Conservation (phyloP, 2,797 vertebrate species). For the Danio tinwini region DNA sequence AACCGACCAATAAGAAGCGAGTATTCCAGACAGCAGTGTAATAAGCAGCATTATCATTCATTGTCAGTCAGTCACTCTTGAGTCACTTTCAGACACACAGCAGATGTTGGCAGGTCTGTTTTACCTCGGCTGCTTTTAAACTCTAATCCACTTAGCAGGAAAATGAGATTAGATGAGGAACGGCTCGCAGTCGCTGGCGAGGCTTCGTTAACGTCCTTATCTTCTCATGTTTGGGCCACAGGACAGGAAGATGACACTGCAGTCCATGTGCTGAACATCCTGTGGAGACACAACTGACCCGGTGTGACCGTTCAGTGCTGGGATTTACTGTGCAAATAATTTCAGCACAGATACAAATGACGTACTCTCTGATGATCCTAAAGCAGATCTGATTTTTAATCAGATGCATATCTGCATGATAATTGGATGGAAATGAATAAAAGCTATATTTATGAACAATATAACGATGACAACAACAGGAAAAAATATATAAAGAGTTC, state of each 20-base stretch:
- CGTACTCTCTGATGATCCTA: not conserved
- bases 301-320: not conserved
- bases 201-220: conserved; percentile 55
- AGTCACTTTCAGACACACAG: not conserved
- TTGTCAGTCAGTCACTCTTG: not conserved
- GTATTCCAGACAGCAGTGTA: too few species aligned
- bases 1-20: too few species aligned
- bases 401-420: too few species aligned
- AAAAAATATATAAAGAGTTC: too few species aligned
- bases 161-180: conserved; percentile 68
- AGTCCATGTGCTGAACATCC: conserved; percentile 44
- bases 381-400: too few species aligned
- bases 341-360: not conserved
- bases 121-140: conserved; percentile 51
- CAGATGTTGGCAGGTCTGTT: conserved; percentile 56
- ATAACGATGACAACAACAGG: too few species aligned
- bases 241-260: conserved; percentile 62
- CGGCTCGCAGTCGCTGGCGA: conserved; percentile 44
- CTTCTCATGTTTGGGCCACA: conserved; percentile 46
- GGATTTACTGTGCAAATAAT: not conserved
- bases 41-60: not conserved
- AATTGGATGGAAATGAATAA: too few species aligned
- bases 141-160: conserved; percentile 69
- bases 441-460: too few species aligned
- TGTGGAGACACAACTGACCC: not conserved